phyloP scores from a whole-genome alignment of 1,140 invertebrate genomes.

The Pseudomyrmex gracilis region DNA sequence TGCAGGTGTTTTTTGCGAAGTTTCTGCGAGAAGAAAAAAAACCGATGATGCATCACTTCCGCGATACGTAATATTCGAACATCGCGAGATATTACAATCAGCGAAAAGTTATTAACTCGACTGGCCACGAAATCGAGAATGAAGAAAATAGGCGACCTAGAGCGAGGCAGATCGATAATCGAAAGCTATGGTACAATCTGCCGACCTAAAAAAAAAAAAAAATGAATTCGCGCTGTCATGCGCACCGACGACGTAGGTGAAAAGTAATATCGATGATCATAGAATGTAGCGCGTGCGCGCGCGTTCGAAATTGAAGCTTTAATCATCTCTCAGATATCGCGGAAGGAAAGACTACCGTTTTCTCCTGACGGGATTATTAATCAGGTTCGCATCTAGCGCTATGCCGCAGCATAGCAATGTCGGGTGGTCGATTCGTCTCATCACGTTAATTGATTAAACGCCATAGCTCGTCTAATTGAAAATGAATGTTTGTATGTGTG shows the following conservation, averaged over 20 bases:
- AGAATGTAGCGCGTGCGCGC: not conserved
- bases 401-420: too few species aligned
- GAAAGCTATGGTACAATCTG: slow-evolving; percentile 37
- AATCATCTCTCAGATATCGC: not conserved
- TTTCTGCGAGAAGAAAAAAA: not conserved
- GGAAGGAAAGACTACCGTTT: slow-evolving; percentile 19
- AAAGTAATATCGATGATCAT: slow-evolving; percentile 27
- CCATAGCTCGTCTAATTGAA: not conserved
- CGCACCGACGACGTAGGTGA: not conserved
- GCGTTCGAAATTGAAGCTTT: slow-evolving; percentile 39
- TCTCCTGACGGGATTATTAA: slow-evolving; percentile 21
- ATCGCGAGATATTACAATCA: not conserved
- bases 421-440: not conserved
- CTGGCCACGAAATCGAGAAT: slow-evolving; percentile 17
- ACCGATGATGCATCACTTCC: too few species aligned
- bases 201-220: slow-evolving; percentile 13
- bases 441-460: not conserved
- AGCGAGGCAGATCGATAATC: slow-evolving; percentile 28
- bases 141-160: not conserved
- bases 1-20: not conserved
- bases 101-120: slow-evolving; percentile 27
- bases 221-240: slow-evolving; percentile 36
- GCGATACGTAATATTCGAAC: slow-evolving; percentile 12
- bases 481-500: not conserved
- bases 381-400: not conserved